Conservation (phyloP, 2,888 invertebrate species). For the Dromius quadrimaculatus region DNA sequence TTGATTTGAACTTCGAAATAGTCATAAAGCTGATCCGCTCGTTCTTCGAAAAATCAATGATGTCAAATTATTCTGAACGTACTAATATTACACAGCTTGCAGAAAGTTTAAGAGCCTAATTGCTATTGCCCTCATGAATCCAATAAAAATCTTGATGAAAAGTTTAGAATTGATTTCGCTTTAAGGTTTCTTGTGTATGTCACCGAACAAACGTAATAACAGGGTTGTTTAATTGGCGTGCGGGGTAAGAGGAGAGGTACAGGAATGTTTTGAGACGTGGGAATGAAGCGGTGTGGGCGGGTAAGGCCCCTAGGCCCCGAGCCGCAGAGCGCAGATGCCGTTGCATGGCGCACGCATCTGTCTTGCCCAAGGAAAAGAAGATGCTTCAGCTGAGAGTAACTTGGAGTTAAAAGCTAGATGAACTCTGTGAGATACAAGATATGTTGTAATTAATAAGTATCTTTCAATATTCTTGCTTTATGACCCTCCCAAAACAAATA, state of each 20-base stretch:
- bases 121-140: too few species aligned
- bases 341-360: slow-evolving; percentile 26
- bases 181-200: slow-evolving; percentile 14
- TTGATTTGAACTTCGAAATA: too few species aligned
- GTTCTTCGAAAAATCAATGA: too few species aligned
- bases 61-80: too few species aligned
- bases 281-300: slow-evolving; percentile 45
- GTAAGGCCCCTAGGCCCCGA: slow-evolving; percentile 7
- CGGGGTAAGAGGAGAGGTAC: slow-evolving; percentile 7
- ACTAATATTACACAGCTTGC: too few species aligned
- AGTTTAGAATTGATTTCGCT: background rate
- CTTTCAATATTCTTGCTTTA: slow-evolving; percentile 2
- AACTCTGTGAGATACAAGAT: background rate
- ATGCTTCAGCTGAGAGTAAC: background rate
- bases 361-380: background rate
- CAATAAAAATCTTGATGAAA: background rate
- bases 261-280: slow-evolving; percentile 37
- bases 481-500: background rate
- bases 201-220: slow-evolving; percentile 24
- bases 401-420: too few species aligned
- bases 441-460: slow-evolving; percentile 9
- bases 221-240: slow-evolving; percentile 17
- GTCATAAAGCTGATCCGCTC: too few species aligned
- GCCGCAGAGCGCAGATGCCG: slow-evolving; percentile 45
- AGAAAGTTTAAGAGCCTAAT: too few species aligned